Base-by-base conservation (phyloP, 2,797 vertebrate genomes). In the Hapalemur alaotrensis region DNA sequence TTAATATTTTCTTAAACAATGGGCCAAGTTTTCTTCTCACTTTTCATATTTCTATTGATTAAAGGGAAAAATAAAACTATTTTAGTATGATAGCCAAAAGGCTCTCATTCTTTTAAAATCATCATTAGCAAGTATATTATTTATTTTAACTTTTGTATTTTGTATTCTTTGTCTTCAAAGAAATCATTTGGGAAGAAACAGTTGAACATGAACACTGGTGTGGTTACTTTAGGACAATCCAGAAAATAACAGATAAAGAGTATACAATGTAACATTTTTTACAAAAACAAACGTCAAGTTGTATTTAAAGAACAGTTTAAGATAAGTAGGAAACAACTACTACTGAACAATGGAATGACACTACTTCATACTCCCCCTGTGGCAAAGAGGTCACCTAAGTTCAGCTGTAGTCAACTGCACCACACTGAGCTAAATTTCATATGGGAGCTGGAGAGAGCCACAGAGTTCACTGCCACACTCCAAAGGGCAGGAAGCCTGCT, bases 81-180 rank as follows among this genome's bases (percentile, higher is more conserved):
- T 84, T 91, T 79, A 84, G 32, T 93, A 13, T 30, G 70, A 88
- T 43, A 65, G 12, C 75, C 94, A 89, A 78, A 70, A 80, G 75
- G 32, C 23, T 46, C 57, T 88, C 41, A 18, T 38, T 81, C 67
- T 91, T 95, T 48, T 7, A 38, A 93, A 95, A 78, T 92, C 15
- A 89, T 7, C 23, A 75, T 59, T 83, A 86, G 23, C 41, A 59
- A 86, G 4, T 54, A 5, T 22, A 50, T 78, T 48, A 57, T 38
- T 91, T 89, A 92, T 86, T 87, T 94, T 57, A 63, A 50, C n/a
- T 72, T 89, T 91, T 63, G 48, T 69, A 38, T 38, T 38, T 38
- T 38, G 38, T 38, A 38, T 38, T 38, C 38, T 38, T 38, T 38
- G 38, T 92, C 73, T 89, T 81, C 82, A 82, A 67, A 81, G 43